Conservation (phyloP, 2,113 vertebrate genomes). For the Pipa parva region DNA sequence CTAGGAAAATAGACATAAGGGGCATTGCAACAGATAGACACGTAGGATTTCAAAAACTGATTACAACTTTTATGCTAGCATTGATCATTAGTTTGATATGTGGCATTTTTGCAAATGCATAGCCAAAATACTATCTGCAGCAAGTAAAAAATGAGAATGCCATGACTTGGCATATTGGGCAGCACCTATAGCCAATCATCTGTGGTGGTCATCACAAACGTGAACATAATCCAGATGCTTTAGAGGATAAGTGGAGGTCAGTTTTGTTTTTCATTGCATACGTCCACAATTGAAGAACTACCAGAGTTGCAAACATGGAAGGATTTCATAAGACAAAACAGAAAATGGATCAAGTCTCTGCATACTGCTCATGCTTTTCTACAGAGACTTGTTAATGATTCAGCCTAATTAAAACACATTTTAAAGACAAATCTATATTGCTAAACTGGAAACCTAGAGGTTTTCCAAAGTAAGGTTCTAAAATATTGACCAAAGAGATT, state of each 20-base stretch:
- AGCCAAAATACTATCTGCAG: not conserved
- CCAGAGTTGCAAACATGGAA: not conserved
- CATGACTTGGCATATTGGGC: not conserved
- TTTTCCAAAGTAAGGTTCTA: not conserved
- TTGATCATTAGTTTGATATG: not conserved
- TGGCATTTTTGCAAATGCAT: not conserved
- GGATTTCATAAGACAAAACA: not conserved
- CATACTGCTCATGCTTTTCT: too few species aligned
- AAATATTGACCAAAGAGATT: not conserved
- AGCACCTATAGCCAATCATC: not conserved
- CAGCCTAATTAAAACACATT: not conserved
- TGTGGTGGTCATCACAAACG: constrained; percentile 1
- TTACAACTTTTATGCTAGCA: not conserved
- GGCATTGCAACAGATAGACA: not conserved
- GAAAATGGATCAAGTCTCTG: not conserved
- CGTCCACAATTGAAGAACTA: not conserved
- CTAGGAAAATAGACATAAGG: not conserved
- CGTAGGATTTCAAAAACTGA: not conserved
- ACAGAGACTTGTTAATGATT: not conserved
- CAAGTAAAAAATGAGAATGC: not conserved
- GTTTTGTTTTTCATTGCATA: not conserved
- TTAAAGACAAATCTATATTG: too few species aligned
- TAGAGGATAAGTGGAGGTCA: not conserved
- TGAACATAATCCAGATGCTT: not conserved
- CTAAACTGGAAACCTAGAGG: not conserved